phyloP scores from a whole-genome alignment of 2,797 vertebrate species.

The Tauraco hartlaubi region DNA sequence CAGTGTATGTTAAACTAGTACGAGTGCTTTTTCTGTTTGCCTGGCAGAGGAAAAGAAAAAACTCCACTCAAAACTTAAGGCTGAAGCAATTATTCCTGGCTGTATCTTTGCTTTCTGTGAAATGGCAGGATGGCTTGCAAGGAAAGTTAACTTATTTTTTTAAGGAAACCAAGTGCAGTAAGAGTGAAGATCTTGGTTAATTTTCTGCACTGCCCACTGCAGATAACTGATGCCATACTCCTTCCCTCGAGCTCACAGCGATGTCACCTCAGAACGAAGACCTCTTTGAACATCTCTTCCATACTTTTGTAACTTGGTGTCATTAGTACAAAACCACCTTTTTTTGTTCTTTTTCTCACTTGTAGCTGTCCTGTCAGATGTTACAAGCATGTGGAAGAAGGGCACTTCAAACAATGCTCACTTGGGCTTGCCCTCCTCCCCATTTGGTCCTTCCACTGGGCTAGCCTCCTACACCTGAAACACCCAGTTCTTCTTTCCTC shows the following conservation, averaged over 20 bases:
- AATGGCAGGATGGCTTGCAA: neutral
- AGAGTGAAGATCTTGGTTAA: neutral
- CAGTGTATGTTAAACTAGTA: slow-evolving; percentile 26
- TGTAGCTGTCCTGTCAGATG: neutral
- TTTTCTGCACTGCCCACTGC: neutral
- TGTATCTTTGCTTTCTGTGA: neutral
- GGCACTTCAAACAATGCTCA: rapidly evolving
- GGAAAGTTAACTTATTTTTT: slow-evolving; percentile 1
- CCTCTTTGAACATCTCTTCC: neutral
- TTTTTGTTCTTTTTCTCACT: neutral
- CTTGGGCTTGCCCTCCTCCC: neutral
- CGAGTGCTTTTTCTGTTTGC: slow-evolving; percentile 9
- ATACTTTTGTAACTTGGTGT: neutral
- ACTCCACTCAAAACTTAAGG: slow-evolving; percentile 10
- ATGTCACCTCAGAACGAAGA: neutral
- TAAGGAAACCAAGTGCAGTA: neutral
- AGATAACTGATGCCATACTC: neutral
- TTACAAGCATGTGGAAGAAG: neutral
- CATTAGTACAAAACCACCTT: neutral
- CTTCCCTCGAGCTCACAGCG: neutral
- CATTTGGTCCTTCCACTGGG: neutral
- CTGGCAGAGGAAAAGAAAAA: slow-evolving; percentile 30
- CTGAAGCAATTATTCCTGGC: slow-evolving; percentile 51
- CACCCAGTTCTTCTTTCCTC: neutral
- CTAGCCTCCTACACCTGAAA: neutral